Evolutionary conservation across 2,797 vertebrate species (phyloP), one percentile per base, ranked within the genome.

Genomic region (Staurois parvus): DNA sequence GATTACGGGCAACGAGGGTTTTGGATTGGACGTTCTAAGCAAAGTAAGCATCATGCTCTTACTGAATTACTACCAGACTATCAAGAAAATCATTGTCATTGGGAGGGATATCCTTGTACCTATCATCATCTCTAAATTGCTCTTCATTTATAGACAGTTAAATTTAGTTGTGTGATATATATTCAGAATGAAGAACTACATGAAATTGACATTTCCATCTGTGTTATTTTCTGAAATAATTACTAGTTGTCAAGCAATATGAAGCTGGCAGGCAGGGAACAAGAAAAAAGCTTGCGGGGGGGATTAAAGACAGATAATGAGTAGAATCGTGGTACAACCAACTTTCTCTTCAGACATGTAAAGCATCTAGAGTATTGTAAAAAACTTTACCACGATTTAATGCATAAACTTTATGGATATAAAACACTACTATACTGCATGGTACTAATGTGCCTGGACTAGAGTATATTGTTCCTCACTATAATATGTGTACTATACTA

Each of bases 161-260:
- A n/a, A 68, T 68, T 40, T n/a, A 48, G 17, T 11, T 68, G 45
- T 79, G 29, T 66, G 30, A 32, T 29, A 70, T 80, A 30, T 68
- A 30, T 79, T 79, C 28, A 48, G 19, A 28, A 45, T 59, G 45
- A 45, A 45, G 42, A 68, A 30, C 62, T 28, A 30, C 62, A 67
- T 45, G 21, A 68, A 66, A 15, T 30, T 73, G 70, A 82, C 40
- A 74, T 66, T 29, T 73, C 26, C 70, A 66, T 45, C 15, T n/a
- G 9, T 28, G 32, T 62, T 40, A 29, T 26, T 73, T 28, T 80
- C 11, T 48, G 62, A 45, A 76, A 76, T 32, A 83, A 83, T 83
- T 68, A 74, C 32, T 76, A 76, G 62, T 67, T 83, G 81, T 83
- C 81, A 83, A 37, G 15, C 42, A 83, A 17, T 32, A 83, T 83